Conservation (phyloP, 1,140 invertebrate genomes). For the Drosophila watanabei region DNA sequence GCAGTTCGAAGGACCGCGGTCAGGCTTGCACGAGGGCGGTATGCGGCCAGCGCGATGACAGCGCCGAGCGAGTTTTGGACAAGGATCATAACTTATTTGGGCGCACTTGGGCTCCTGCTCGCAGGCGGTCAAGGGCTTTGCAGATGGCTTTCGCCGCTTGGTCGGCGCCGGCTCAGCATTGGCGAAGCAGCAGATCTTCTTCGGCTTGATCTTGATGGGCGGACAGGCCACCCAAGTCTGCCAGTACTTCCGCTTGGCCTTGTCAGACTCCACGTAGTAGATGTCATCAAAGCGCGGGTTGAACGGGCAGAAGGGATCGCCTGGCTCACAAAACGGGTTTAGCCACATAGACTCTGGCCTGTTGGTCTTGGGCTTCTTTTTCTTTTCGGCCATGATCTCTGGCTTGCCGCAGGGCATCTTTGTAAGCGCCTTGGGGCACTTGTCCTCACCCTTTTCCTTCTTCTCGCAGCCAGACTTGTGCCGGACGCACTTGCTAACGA, state of each 20-base stretch:
- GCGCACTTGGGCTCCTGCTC: conserved; percentile 2
- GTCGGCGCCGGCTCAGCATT: conserved; percentile 36
- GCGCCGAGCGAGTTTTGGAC: conserved; percentile 37
- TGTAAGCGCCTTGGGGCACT: conserved; percentile 19
- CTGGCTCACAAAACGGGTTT: conserved; percentile 69
- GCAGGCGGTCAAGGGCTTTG: conserved; percentile 53
- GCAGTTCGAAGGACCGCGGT: conserved; percentile 9
- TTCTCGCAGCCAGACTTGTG: conserved; percentile 15
- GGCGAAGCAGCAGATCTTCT: conserved; percentile 67
- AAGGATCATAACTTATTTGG: rapidly evolving
- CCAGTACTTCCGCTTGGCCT: conserved; percentile 72
- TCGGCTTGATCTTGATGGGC: conserved; percentile 52
- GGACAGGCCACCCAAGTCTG: conserved; percentile 82
- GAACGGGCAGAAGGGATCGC: conserved; percentile 45
- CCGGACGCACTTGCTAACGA: neutral
- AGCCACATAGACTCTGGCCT: conserved; percentile 55
- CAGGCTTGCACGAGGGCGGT: conserved; percentile 30
- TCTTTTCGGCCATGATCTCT: neutral
- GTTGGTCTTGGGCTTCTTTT: neutral
- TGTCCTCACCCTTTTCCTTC: neutral
- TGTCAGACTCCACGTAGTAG: conserved; percentile 79
- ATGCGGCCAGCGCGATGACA: conserved; percentile 51
- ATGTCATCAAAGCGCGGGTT: conserved; percentile 77
- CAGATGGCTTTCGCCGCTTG: conserved; percentile 39
- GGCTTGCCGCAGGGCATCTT: conserved; percentile 55